A percentile compares a stretch with the other conserved stretches of the same genome.
phyloP scores from a whole-genome alignment of 1,140 invertebrate genomes.

The Drosophila santomea region DNA sequence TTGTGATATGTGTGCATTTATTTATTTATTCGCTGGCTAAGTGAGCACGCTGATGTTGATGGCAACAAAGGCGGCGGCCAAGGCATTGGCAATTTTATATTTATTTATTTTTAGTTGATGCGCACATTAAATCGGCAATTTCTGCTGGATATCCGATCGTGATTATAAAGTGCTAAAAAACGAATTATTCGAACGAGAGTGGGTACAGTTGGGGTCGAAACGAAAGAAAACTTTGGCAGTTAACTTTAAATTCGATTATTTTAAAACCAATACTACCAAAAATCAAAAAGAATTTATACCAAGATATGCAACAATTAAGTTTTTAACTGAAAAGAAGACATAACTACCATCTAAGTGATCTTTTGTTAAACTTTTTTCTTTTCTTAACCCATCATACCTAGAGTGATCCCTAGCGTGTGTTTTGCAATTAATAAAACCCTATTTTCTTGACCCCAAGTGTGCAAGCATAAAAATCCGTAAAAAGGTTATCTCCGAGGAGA shows the following conservation, averaged over 20 bases:
- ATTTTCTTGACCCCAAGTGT: slow-evolving; percentile 9
- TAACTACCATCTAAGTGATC: no score
- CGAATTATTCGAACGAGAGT: slow-evolving; percentile 12
- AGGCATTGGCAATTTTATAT: slow-evolving; percentile 50
- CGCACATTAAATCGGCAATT: slow-evolving; percentile 73
- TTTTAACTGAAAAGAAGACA: no score
- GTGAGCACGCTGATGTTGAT: slow-evolving; percentile 11
- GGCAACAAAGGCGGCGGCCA: slow-evolving; percentile 13
- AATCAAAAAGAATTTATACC: background rate
- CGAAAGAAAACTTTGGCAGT: background rate
- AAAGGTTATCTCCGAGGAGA: slow-evolving; percentile 69
- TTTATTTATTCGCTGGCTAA: slow-evolving; percentile 56
- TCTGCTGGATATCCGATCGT: slow-evolving; percentile 46
- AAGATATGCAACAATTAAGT: no score
- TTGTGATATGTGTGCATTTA: slow-evolving; percentile 22
- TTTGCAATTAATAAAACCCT: background rate
- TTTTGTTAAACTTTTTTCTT: no score
- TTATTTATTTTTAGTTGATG: slow-evolving; percentile 80
- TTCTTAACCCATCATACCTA: no score
- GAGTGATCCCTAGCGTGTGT: background rate
- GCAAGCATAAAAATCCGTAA: slow-evolving; percentile 50
- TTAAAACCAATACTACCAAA: background rate
- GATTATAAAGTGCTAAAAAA: slow-evolving; percentile 45
- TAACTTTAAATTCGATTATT: no score
- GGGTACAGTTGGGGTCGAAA: slow-evolving; percentile 3